Conservation (phyloP, 2,113 vertebrate species). For the Acanthochromis polyacanthus region DNA sequence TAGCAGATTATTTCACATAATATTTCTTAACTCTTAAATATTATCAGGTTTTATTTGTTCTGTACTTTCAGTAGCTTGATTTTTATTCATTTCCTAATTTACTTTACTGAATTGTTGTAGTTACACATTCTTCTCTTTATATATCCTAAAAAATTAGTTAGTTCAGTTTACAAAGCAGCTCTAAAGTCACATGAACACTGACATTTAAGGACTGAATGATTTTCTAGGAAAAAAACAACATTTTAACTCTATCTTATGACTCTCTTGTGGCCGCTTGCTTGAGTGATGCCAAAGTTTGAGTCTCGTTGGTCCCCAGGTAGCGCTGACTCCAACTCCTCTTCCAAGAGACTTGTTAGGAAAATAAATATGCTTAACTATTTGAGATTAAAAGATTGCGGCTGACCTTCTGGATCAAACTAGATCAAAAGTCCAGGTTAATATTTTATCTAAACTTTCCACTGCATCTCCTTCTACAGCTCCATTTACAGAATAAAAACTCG, state of each 20-base stretch:
- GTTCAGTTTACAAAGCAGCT: neutral
- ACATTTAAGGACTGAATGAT: neutral
- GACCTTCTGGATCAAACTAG: neutral
- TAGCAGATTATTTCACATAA: too few relatives aligned
- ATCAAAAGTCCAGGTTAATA: neutral
- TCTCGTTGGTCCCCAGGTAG: neutral
- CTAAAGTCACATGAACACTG: neutral
- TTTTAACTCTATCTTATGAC: neutral
- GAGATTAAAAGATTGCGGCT: neutral
- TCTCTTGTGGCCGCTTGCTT: conserved; percentile 4
- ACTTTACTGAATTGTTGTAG: too few relatives aligned
- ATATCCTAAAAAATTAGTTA: too few relatives aligned
- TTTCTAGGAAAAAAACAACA: conserved; percentile 2
- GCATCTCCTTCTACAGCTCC: neutral
- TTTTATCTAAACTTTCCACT: neutral
- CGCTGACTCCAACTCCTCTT: neutral
- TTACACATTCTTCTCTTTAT: too few relatives aligned
- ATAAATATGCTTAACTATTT: neutral
- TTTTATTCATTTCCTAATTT: too few relatives aligned
- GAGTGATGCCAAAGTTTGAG: neutral
- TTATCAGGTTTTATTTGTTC: too few relatives aligned
- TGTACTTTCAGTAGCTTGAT: too few relatives aligned
- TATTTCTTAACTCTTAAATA: too few relatives aligned
- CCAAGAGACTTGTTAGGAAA: neutral
- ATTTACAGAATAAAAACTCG: neutral